Evolutionary conservation across 64 coral and sea anemone species (phyloP), one percentile per base, ranked within the genome.

Genomic region (Stichodactyla helianthus): DNA sequence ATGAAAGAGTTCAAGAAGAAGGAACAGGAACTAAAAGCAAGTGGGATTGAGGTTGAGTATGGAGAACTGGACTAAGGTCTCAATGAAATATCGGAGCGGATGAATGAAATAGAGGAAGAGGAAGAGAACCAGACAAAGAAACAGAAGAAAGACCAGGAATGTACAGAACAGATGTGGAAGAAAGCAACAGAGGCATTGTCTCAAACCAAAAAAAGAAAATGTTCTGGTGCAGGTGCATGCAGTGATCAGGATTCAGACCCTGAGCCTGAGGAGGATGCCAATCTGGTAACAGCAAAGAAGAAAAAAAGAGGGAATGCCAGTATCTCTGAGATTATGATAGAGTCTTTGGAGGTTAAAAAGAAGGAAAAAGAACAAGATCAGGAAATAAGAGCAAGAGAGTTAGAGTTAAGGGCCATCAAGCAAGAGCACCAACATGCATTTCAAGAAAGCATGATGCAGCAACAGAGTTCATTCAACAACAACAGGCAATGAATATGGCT

Each of bases 41-140:
- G 86, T 25, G 53, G 71, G 64, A 77, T 87, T 26, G 86, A 87
- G 79, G 71, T 77, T 23, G 53, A 87, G 70, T 87, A 79, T 55
- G 68, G 86, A 87, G 86, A 87, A 18, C 58, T 31, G 74, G 71
- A 87, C 54, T 67, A 87, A 82, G 50, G 50, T 52, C 53, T 51
- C 19, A 19, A 52, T 51, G 79, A 82, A 19, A 82, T 82, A 51
- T 52, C 13, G 12, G 79, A 82, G 53, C 79, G 26, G 44, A 82
- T 82, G 44, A 17, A 12, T 10, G 79, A 82, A 82, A 17, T 14
- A 52, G 79, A 82, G 44, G 53, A 82, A 88, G 27, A 88, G 86
- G 50, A 77, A 88, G 80, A 81, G 76, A 88, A 88, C 58, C 58
- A 82, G 6, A 56, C 70, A 88, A 88, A 88, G 17, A 61, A 61